These are phyloP conservation scores for Pocillopora meandrina DNA, from an alignment of 92 coral and sea anemone species.

Conservation along the genomic window DNA sequence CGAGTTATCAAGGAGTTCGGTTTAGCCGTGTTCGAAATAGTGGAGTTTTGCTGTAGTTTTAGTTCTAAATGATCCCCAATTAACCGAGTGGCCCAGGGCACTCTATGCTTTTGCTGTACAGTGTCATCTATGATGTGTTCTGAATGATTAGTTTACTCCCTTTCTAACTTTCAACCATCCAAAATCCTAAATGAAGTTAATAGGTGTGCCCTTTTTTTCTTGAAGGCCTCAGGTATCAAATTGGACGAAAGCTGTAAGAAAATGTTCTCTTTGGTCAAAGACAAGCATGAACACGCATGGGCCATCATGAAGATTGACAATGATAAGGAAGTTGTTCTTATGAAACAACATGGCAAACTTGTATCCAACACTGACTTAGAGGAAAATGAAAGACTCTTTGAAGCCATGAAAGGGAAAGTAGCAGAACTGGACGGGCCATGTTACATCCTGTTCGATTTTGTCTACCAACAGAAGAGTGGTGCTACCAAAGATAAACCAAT, in stretches of 20 bases:
- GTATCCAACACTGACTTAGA: not conserved
- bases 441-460: conserved; percentile 25
- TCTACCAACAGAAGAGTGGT: not conserved
- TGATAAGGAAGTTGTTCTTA: not conserved
- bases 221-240: conserved; percentile 11
- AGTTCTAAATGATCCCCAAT: no score
- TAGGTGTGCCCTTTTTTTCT: not conserved
- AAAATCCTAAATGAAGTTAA: no score
- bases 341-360: not conserved
- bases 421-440: not conserved
- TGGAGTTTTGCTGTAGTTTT: no score
- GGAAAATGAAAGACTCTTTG: conserved; percentile 1
- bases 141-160: no score
- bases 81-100: no score
- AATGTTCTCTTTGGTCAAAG: conserved; percentile 4
- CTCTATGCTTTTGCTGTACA: no score
- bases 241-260: not conserved
- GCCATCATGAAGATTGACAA: conserved; percentile 25
- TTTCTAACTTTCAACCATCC: no score
- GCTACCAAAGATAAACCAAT: conserved; percentile 1
- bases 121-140: no score
- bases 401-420: not conserved
- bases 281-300: conserved; percentile 6
- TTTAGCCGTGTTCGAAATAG: no score
- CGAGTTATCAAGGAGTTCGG: no score